Base-by-base conservation (phyloP, 1,140 invertebrate species). In the Drosophila oshimai region DNA sequence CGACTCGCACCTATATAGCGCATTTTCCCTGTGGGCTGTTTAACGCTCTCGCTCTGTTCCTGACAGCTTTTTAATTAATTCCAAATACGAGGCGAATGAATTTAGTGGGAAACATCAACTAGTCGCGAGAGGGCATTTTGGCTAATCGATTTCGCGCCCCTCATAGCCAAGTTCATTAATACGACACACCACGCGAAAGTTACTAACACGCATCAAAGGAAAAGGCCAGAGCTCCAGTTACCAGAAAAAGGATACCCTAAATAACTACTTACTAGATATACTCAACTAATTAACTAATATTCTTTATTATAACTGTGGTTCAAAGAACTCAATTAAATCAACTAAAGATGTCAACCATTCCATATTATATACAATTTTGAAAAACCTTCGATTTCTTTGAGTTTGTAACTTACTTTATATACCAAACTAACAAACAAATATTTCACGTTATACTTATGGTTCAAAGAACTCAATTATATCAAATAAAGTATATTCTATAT, bases 31-130 rank as follows among this genome's bases (percentile, higher is more conserved):
- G 31, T 10, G 1, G 28, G 22, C 22, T 42, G 22, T 17, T 58
- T 36, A 41, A 34, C 39, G 24, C 13, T 9, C 49, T 37, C 24
- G 22, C 20, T 36, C 68, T 86, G 80, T 33, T 33, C 18, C 17
- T 86, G 80, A 87, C 80, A 86, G 81, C 28, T 69, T 86, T 75
- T 86, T 87, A 86, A 86, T 87, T 86, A 86, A 86, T 79, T 65
- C 65, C 44, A 64, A 80, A 80, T 74, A 36, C 37, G 13, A 9
- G 18, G 41, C 26, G 15, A 12, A 33, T 24, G 3, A 33, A 17
- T 28, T 36, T 24, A 46, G 54, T 41, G 22, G 36, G 42, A 83
- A 67, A 20, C 58, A 60, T 68, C 51, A 50, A 76, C 62, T 74
- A 70, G 37, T 83, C 53, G 22, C 54, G 50, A 51, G 17, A 61